These are phyloP conservation scores for Liodrosophila aerea DNA, from an alignment of 2,888 invertebrate species.

Conservation along the genomic window DNA sequence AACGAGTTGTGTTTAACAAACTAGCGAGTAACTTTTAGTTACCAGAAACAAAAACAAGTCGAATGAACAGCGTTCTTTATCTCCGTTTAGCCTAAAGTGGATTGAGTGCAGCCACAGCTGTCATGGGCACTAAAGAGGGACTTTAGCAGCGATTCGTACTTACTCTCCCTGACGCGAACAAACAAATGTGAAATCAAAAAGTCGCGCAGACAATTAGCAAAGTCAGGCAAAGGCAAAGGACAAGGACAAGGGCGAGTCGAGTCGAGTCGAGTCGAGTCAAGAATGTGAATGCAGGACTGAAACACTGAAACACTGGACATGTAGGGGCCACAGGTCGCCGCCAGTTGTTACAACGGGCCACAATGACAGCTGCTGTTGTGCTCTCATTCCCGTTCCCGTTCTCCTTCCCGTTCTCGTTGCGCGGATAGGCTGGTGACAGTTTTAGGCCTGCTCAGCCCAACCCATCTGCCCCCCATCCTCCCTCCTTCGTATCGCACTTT, in stretches of 20 bases:
- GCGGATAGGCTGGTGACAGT: conserved; percentile 34
- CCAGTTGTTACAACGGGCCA: conserved; percentile 49
- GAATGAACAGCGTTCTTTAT: no score
- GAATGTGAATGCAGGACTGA: conserved; percentile 2
- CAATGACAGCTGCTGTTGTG: conserved; percentile 42
- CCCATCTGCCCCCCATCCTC: neutral
- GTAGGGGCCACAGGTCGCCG: conserved; percentile 20
- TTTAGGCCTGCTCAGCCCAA: conserved; percentile 42
- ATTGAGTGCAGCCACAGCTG: no score
- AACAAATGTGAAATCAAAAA: conserved; percentile 40
- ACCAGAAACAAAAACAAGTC: no score
- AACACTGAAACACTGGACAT: conserved; percentile 5
- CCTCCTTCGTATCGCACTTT: neutral
- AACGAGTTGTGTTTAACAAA: conserved; percentile 12
- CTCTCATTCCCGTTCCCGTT: conserved; percentile 2
- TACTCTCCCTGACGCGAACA: neutral
- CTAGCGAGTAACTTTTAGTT: conserved; percentile 15
- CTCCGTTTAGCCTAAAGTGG: no score
- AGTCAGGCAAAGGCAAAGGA: conserved; percentile 20
- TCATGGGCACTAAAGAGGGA: neutral
- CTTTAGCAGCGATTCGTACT: neutral
- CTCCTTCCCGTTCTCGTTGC: conserved; percentile 9
- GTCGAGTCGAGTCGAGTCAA: neutral
- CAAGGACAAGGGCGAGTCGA: conserved; percentile 8
- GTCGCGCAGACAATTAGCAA: conserved; percentile 61